Evolutionary conservation across 2,888 invertebrate species (phyloP).

Genomic region (Lithophane leautieri): DNA sequence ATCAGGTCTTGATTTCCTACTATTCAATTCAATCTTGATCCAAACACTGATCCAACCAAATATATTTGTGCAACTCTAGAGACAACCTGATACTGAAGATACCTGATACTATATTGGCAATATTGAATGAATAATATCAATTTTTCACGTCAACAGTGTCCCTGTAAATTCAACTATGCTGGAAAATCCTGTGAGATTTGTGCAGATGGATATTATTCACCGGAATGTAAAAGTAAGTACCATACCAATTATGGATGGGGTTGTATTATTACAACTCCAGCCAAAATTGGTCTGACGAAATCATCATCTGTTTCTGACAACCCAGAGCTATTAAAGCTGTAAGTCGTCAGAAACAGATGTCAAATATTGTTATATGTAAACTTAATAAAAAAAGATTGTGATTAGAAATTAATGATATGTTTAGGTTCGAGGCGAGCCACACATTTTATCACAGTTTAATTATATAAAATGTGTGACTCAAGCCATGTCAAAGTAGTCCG

Average conservation of each 20-base stretch:
- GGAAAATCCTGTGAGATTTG: slow-evolving; percentile 97
- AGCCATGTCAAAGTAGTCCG: too few relatives aligned
- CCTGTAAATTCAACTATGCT: slow-evolving; percentile 96
- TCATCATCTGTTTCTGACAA: too few relatives aligned
- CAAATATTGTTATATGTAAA: neutral
- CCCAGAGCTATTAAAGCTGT: too few relatives aligned
- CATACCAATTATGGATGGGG: neutral
- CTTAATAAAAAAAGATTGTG: neutral
- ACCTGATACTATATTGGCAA: slow-evolving; percentile 1
- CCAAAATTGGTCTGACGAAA: too few relatives aligned
- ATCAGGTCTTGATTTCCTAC: too few relatives aligned
- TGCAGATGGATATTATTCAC: slow-evolving; percentile 96
- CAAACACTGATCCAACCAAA: neutral
- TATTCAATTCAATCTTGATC: neutral
- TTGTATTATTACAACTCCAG: too few relatives aligned
- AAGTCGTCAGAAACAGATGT: neutral
- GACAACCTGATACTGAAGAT: neutral
- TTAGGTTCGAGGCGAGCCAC: too few relatives aligned
- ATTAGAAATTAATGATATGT: neutral
- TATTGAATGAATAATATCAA: neutral
- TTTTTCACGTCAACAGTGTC: slow-evolving; percentile 91
- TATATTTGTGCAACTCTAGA: neutral
- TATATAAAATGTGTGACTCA: too few relatives aligned
- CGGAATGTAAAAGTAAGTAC: slow-evolving; percentile 94
- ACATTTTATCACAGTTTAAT: too few relatives aligned